Evolutionary conservation across 1,140 invertebrate species (phyloP), one percentile per base, ranked within the genome.

Genomic region (Drosophila burlai): DNA sequence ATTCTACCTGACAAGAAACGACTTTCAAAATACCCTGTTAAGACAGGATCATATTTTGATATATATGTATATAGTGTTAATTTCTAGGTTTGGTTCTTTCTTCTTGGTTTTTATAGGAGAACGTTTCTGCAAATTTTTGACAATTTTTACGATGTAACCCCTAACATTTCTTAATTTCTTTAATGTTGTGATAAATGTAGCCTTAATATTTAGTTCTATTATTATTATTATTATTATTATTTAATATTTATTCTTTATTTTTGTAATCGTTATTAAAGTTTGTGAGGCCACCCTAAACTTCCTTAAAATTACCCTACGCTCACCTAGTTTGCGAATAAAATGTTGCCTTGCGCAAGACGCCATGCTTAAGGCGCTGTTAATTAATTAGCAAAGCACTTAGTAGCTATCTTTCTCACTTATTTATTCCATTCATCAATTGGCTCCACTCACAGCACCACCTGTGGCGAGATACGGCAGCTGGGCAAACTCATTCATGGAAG

Each of bases 401-500:
- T 45, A 4, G 38, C 31, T 43, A 43, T 65, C 18, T 58, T 4
- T 34, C 18, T 8, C 26, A 10, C 21, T 13, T 36, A 26, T 36
- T 43, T 45, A 24, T 65, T 45, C 16, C 66, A 67, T 69, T 69
- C 66, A 69, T 43, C 42, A 52, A 67, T 40, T 69, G 46, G 31
- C 31, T 67, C 40, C 62, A 52, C 43, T 66, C 36, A 34, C 24
- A 16, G 16, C 62, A 46, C 62, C 66, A 69, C 62, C 66, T 69
- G 38, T 69, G 18, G 62, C 29, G 0, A 11, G 46, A 47, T 43
- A 36, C 40, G 38, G 16, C 34, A 40, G 52, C 46, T 36, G 15
- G 11, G 36, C 9, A 16, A 45, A 58, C 34, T 58, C 55, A 58
- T 58, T 58, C 55, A 58, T 18, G 11, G 60, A 54, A 36, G 21